Evolutionary conservation across 53 echinoderm and acorn worm genomes (phyloP), one percentile per base, ranked within the genome.

Genomic region (Temnopleurus reevesii): DNA sequence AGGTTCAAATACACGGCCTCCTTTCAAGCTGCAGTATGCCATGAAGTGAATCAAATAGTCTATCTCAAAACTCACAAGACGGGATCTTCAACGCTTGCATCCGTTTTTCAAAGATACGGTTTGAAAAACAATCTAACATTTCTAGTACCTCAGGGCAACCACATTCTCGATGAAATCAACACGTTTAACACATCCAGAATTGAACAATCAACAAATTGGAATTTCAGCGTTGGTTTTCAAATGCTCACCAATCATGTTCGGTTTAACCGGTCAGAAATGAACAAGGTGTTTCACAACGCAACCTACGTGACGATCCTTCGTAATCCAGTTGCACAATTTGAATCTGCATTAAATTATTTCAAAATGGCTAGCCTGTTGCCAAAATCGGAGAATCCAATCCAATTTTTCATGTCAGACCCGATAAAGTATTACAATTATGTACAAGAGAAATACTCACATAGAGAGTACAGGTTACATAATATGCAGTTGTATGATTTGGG

Each of bases 61-160:
- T 94, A 92, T 76, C 30, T 94, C 12, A 94, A 94, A 57, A 94
- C 94, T 17, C 93, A 93, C 89, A 84, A 91, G 76, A 91, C 91
- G 0, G 91, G 89, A 2, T 89, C 91, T 30, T 60, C 92, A 13
- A 92, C 94, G 12, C 24, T 76, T 15, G 43, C 92, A 7, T 76
- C 89, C 28, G 76, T 90, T 4, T 59, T 94, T 25, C 65, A 90
- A 64, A 85, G 94, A 23, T 92, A 88, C 64, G 94, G 92, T 3
- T 30, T 56, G 51, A 80, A 83, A 15, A 77, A 76, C 30, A 46
- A 90, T 19, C 76, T 92, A 23, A 64, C 66, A 28, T 90, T 94
- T 49, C 90, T 76, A 29, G 66, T 92, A 3, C 94, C 92, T 3
- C 30, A 51, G 28, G 10, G 28, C 18, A 23, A 6, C 23, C 89